Base-by-base conservation (phyloP, 2,797 vertebrate genomes). In the Clarias laeviceps region DNA sequence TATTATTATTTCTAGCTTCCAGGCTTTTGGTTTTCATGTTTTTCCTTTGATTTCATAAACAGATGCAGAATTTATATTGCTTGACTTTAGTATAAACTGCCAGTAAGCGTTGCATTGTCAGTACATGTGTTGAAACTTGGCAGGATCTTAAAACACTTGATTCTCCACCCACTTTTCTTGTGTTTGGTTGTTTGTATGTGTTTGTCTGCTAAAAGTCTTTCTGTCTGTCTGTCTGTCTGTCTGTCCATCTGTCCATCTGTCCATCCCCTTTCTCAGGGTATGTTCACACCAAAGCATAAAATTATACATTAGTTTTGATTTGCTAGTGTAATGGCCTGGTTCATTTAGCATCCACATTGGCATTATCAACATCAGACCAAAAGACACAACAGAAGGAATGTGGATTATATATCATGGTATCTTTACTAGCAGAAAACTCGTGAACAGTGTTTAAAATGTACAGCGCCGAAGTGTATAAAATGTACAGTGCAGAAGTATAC, bases 91-190 rank as follows among this genome's bases (percentile, higher is more conserved):
- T 22, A 32, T 76, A 57, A 56, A 76, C 54, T 57, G 18, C 73
- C 7, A 8, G 73, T 14, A 29, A 12, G 73, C 2, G 0, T 12
- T 78, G 76, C 22, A 0, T n/a, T 62, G 70, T 73, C 82, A 34
- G 82, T 69, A 64, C 37, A 68, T 81, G 57, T 83, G 82, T 29
- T 80, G 18, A 74, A 74, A 64, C 70, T 74, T 83, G 70, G 70
- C 82, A 74, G 70, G n/a, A 62, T 45, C 29, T 50, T 74, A 74
- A 83, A 74, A 57, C 18, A 15, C 17, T 74, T 40, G 37, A 37
- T 8, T n/a, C 65, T 57, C 56, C 66, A 24, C 80, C 54, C 29
- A 18, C 56, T 24, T 61, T 37, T 61, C 29, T 34, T 24, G 32
- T 59, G 56, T 78, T 61, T 78, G 20, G 24, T 29, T 32, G 32